Base-by-base conservation (phyloP, 2,113 vertebrate species). In the Peromyscus californicus region DNA sequence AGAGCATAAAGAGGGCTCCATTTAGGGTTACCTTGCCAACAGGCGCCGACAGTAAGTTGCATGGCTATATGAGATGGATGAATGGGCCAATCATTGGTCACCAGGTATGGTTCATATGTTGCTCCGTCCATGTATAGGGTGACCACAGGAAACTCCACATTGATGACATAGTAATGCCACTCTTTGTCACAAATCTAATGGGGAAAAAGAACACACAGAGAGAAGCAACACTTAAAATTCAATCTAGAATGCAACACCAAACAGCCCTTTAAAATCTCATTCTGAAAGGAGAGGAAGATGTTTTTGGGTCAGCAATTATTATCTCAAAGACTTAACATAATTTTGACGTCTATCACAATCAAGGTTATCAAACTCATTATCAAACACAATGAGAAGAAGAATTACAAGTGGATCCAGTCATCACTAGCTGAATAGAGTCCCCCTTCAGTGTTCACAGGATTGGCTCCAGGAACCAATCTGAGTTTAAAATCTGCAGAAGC, bases 71-170 rank as follows among this genome's bases (percentile, higher is more conserved):
- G 99, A 4, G 99, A 99, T 0, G 99, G 99, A 98, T 99, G 99
- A 97, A 99, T 99, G 57, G 99, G 99, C 99, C 99, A 99, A 78
- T 99, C 99, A 5, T 99, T 99, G 42, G 99, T 99, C 98, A 99
- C 99, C 97, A 99, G 99, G 97, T 99, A 99, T 5, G 99, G 99
- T 92, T 99, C 99, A 1, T 99, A 99, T 0, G 99, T 99, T 61
- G 99, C 98, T 80, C 99, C 99, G 12, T 99, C 99, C 99, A 99
- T 99, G 90, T 99, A 99, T 42, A 99, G 98, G 0, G 99, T 99
- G 91, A 99, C 99, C 95, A 99, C 98, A 0, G 99, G 99, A 97
- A 99, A 99, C 97, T 99, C 99, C 90, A 99, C 99, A 0, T 99
- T 99, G 97, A 99, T 99, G 92, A 99, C 98, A 2, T 99, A 99